phyloP scores from a whole-genome alignment of 2,797 vertebrate genomes.

The Hydrophis major region DNA sequence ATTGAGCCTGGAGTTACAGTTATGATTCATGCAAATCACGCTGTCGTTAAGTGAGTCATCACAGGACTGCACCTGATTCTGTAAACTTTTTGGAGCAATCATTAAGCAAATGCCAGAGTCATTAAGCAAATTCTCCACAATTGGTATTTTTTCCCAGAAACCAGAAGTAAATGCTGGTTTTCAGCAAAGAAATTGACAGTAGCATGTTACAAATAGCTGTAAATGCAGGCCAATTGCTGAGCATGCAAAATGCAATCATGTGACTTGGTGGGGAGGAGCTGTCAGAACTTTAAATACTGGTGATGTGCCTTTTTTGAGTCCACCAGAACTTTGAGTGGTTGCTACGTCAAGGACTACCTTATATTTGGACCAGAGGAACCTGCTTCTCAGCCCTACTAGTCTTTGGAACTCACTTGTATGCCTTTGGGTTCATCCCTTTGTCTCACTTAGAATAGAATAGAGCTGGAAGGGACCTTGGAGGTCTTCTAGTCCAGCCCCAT shows the following conservation, averaged over 20 bases:
- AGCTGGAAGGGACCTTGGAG: no score
- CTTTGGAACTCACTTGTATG: neutral
- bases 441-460: neutral
- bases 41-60: no score
- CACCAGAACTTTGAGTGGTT: neutral
- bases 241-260: neutral
- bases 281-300: neutral
- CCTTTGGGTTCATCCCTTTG: neutral
- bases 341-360: neutral
- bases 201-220: no score
- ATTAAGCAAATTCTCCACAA: neutral
- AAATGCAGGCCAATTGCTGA: neutral
- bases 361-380: neutral
- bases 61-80: no score
- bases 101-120: no score
- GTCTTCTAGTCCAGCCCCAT: no score
- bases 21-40: no score
- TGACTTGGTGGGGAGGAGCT: neutral
- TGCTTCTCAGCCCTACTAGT: neutral
- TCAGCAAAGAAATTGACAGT: neutral
- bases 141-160: rapidly evolving
- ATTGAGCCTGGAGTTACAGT: neutral
- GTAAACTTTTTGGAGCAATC: no score
- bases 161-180: neutral
- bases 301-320: neutral